phyloP scores from a whole-genome alignment of 1,140 invertebrate genomes.

The Neodiprion lecontei region DNA sequence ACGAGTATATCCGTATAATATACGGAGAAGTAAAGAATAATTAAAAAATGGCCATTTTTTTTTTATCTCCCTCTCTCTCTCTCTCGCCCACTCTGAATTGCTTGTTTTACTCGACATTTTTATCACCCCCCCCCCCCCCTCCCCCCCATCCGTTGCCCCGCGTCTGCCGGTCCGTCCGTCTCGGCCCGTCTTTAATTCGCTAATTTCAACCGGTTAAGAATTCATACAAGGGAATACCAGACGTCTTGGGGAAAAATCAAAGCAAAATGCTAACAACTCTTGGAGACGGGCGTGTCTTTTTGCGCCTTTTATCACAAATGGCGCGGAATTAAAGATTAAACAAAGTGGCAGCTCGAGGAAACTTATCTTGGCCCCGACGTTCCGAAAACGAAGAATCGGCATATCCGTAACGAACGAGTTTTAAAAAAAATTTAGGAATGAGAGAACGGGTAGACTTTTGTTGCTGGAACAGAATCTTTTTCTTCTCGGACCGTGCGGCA shows the following conservation, averaged over 20 bases:
- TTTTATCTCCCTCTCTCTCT: conserved; percentile 23
- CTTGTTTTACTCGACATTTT: not conserved
- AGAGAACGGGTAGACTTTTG: too few relatives aligned
- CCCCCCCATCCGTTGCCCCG: conserved; percentile 29
- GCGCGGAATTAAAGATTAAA: conserved; percentile 59
- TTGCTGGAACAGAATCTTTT: too few relatives aligned
- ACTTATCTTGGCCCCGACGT: not conserved
- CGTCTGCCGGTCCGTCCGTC: too few relatives aligned
- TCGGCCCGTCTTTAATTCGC: conserved; percentile 52
- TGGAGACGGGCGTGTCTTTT: conserved; percentile 36
- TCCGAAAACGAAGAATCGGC: not conserved
- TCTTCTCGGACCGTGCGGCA: too few relatives aligned
- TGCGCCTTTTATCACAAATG: conserved; percentile 55
- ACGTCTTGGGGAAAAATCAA: conserved; percentile 61
- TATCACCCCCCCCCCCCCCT: conserved; percentile 14
- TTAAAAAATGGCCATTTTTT: not conserved
- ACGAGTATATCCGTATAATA: too few relatives aligned
- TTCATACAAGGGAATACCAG: conserved; percentile 56
- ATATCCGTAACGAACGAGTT: too few relatives aligned
- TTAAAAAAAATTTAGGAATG: too few relatives aligned
- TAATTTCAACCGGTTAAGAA: conserved; percentile 61
- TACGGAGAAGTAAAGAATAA: too few relatives aligned
- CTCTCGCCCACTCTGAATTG: not conserved
- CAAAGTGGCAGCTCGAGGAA: conserved; percentile 31
- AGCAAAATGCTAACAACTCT: conserved; percentile 52